Evolutionary conservation across 2,888 invertebrate genomes (phyloP).

Genomic region (Tridacna crocea): DNA sequence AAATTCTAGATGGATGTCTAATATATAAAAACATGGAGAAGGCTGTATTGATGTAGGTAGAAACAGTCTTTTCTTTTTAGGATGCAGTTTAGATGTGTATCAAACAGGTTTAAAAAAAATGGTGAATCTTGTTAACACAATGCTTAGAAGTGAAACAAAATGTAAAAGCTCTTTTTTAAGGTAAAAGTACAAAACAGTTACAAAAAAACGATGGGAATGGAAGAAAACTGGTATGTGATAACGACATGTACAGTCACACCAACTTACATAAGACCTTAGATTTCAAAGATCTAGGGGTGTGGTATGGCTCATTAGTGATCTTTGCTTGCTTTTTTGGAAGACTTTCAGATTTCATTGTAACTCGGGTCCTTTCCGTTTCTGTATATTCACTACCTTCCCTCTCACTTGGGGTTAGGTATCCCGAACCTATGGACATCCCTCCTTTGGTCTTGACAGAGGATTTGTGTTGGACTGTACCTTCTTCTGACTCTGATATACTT

Average conservation of each 20-base stretch:
- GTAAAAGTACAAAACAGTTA: too few species aligned
- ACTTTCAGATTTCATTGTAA: slow-evolving; percentile 6
- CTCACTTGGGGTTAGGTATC: slow-evolving; percentile 8
- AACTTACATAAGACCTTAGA: slow-evolving; percentile 15
- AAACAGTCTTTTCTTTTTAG: too few species aligned
- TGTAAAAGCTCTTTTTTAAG: too few species aligned
- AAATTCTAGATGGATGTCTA: too few species aligned
- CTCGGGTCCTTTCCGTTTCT: background rate
- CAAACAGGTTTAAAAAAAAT: too few species aligned
- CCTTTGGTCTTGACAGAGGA: slow-evolving; percentile 10
- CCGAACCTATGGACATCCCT: slow-evolving; percentile 4
- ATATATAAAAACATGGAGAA: too few species aligned
- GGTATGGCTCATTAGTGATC: background rate
- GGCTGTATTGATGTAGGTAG: too few species aligned
- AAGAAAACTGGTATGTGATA: background rate
- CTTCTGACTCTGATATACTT: slow-evolving; percentile 15
- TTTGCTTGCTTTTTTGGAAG: slow-evolving; percentile 9
- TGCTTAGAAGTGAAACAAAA: too few species aligned
- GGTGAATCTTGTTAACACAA: too few species aligned
- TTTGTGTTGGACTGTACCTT: background rate
- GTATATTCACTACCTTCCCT: slow-evolving; percentile 9
- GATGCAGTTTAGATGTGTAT: too few species aligned
- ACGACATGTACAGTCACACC: slow-evolving; percentile 21
- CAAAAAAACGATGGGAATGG: background rate
- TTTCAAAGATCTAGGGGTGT: slow-evolving; percentile 10